Conservation (phyloP, 2,113 vertebrate genomes). For the Petaurus breviceps region DNA sequence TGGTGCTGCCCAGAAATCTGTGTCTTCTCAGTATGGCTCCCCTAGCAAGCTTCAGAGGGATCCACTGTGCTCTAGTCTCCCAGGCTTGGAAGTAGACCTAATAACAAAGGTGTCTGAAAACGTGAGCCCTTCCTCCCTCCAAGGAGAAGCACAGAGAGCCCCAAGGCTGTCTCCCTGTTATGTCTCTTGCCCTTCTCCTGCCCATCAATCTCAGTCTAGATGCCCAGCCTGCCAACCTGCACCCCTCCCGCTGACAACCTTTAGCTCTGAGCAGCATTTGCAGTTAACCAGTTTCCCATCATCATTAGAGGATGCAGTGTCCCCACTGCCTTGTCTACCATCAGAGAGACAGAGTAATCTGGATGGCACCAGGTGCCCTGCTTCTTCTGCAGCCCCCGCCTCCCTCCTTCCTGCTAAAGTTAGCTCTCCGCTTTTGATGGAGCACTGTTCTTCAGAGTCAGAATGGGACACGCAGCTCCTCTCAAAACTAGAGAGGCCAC, state of each 20-base stretch:
- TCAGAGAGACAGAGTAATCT: neutral
- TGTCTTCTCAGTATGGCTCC: neutral
- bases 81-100: neutral
- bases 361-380: neutral
- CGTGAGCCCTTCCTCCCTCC: neutral
- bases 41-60: neutral
- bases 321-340: neutral
- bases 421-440: constrained; percentile 11
- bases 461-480: constrained; percentile 83
- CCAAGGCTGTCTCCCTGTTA: neutral
- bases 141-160: neutral
- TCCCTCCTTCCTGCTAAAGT: neutral
- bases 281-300: neutral
- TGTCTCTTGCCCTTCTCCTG: neutral
- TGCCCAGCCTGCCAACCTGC: accelerated
- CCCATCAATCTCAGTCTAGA: neutral
- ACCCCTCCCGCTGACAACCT: accelerated
- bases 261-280: neutral
- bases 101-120: neutral
- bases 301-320: neutral
- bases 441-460: constrained; percentile 67
- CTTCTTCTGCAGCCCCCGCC: neutral
- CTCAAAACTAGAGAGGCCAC: constrained; percentile 5
- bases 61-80: neutral
- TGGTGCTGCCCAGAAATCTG: constrained; percentile 16